Base-by-base conservation (phyloP, 1,140 invertebrate genomes). In the Zaprionus gabonicus region DNA sequence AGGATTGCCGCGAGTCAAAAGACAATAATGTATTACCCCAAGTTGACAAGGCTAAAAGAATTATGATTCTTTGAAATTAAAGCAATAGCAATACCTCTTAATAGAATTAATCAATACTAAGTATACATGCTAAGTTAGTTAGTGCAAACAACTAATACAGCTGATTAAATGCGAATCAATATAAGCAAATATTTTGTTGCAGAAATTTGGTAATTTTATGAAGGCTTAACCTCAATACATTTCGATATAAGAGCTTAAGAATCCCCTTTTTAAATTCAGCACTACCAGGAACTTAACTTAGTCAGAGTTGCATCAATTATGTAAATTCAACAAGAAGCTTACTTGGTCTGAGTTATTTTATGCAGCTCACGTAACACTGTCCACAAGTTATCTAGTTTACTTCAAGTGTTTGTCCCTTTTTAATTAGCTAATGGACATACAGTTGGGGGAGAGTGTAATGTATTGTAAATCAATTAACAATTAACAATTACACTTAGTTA, bases 351-450 rank as follows among this genome's bases (percentile, higher is more conserved):
- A 49, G 20, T 49, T 49, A 20, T 23, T 9, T 23, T 9, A 0
- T 49, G 23, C 46, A 25, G 23, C 17, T 12, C n/a, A 10, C 20
- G 1, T 13, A 13, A 20, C 12, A 51, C 46, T 51, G 20, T 25
- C 1, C 46, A 13, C 0, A 17, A 17, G n/a, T 46, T 46, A 17
- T 17, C n/a, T 55, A 44, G 10, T 36, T 65, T 56, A 53, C 55
- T 59, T 13, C 23, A 27, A 34, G 34, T n/a, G 44, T 65, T 62
- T 67, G 3, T 20, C 13, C 28, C 49, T 46, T 58, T 51, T 63
- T 44, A 79, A 79, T 79, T 76, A 76, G 41, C 73, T 76, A 79
- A 79, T 79, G 74, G 58, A 63, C 41, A 46, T 27, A 68, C 15
- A 55, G 44, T 4, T 20, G 5, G 34, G 6, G 34, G 44, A 71